Conservation (phyloP, 1,140 invertebrate genomes). For the Teleogryllus occipitalis region DNA sequence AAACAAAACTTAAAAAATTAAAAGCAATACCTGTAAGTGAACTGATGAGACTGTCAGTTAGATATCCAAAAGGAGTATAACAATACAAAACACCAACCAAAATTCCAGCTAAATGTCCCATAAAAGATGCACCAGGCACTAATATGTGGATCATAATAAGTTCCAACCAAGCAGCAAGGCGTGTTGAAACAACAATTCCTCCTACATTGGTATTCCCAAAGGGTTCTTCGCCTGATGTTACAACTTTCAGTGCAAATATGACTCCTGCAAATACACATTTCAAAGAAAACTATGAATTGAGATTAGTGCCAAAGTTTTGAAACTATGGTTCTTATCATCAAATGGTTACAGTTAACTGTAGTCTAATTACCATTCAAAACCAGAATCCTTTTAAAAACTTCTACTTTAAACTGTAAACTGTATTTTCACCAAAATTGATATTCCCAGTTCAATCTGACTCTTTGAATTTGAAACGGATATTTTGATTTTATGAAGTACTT, state of each 20-base stretch:
- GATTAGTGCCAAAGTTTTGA: too few species aligned
- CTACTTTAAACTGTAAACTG: too few species aligned
- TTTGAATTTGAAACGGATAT: too few species aligned
- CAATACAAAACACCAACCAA: constrained; percentile 55
- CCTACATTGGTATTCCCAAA: constrained; percentile 38
- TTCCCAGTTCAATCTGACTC: too few species aligned
- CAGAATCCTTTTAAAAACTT: too few species aligned
- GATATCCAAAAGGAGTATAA: constrained; percentile 47
- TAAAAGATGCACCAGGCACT: constrained; percentile 50
- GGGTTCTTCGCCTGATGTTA: constrained; percentile 43
- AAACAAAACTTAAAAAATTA: too few species aligned
- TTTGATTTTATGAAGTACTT: too few species aligned
- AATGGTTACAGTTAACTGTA: too few species aligned
- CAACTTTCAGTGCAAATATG: constrained; percentile 60
- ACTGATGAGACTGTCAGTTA: constrained; percentile 41
- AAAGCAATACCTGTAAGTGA: constrained; percentile 32
- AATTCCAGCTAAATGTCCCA: constrained; percentile 62
- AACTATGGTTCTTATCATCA: too few species aligned
- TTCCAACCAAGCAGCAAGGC: constrained; percentile 57
- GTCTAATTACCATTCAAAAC: too few species aligned
- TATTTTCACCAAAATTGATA: too few species aligned
- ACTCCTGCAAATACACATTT: constrained; percentile 32
- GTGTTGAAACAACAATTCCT: constrained; percentile 48
- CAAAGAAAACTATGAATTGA: background rate
- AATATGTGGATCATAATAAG: constrained; percentile 57